Base-by-base conservation (phyloP, 2,113 vertebrate genomes). In the Podocnemis expansa region DNA sequence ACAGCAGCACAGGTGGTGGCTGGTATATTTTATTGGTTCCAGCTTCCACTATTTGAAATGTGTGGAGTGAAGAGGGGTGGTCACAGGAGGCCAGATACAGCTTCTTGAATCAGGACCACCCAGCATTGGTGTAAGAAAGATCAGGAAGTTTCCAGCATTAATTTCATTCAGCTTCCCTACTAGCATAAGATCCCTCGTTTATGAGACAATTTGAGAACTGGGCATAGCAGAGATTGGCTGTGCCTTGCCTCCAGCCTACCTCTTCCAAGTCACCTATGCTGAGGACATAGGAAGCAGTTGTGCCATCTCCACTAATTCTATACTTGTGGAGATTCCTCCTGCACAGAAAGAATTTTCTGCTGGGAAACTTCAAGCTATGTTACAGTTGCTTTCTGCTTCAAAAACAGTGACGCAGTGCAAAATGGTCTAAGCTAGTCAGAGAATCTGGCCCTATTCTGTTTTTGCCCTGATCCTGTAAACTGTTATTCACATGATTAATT, bases 331-430 rank as follows among this genome's bases (percentile, higher is more conserved):
- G 21, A 41, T 80, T 34, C 31, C 13, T 29, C 34, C 63, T 16
- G 19, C 8, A 70, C 16, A 70, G 63, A 70, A 70, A 7, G 45
- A 92, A 82, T 51, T 43, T 49, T 21, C 67, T 29, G 38, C 25
- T 19, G 9, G 4, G 2, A 90, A 17, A 41, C 8, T 9, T 0
- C 0, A 90, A 2, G 1, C 11, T 67, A 17, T 67, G 60, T 67
- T 67, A 67, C 17, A n/a, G 19, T n/a, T n/a, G 38, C n/a, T 70
- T 34, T n/a, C 34, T 67, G 34, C 63, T 70, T 51, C 24, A 38
- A 49, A 24, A 47, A 60, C 29, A 34, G 63, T 8, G 38, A 70
- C 10, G 19, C 63, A 21, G 16, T 38, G 63, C 63, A 38, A 70
- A 70, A 70, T 38, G n/a, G 17, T 38, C 34, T 38, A 70, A 70